Evolutionary conservation across 2,888 invertebrate species (phyloP), one percentile per base, ranked within the genome.

Genomic region (Epinotia nisella): DNA sequence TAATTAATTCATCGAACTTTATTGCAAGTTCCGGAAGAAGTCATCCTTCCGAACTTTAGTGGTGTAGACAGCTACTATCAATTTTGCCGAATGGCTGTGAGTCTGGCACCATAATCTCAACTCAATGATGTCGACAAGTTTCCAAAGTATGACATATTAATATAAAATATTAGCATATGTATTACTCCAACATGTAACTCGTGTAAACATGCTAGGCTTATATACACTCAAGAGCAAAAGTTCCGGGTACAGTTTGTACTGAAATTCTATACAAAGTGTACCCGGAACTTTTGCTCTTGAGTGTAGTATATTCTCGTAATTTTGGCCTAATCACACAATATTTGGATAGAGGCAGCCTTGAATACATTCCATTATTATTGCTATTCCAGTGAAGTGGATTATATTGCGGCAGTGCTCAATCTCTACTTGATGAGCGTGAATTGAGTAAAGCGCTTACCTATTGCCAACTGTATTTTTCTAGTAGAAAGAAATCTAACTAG

Each of bases 341-440:
- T 59, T 67, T 59, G 64, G 55, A 59, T 17, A 45, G 7, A 41
- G 62, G 49, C 56, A 39, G 55, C 41, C 64, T 64, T 21, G 62
- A 64, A 58, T 70, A 64, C 45, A 64, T 58, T 21, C 21, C 62
- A 56, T 64, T 58, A 58, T 39, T 51, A 29, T 55, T 35, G 39
- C 51, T 49, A 51, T 24, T n/a, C 15, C n/a, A 60, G 41, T 17
- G 41, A 41, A 60, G 4, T 60, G 60, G 39, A 60, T 60, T 39
- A 35, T 35, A 59, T 35, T 59, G 29, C 24, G 56, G 35, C 0
- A 17, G 35, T 59, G 59, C 11, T 45, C 45, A 15, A 15, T 45
- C 15, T 15, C 0, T 15, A 45, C 15, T 45, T 45, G 45, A 45
- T 13, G 3, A 13, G 15, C 15, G 1, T 45, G 15, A 15, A 45